These are phyloP conservation scores for Clinocottus analis DNA, from an alignment of 2,113 vertebrate genomes.

Conservation along the genomic window DNA sequence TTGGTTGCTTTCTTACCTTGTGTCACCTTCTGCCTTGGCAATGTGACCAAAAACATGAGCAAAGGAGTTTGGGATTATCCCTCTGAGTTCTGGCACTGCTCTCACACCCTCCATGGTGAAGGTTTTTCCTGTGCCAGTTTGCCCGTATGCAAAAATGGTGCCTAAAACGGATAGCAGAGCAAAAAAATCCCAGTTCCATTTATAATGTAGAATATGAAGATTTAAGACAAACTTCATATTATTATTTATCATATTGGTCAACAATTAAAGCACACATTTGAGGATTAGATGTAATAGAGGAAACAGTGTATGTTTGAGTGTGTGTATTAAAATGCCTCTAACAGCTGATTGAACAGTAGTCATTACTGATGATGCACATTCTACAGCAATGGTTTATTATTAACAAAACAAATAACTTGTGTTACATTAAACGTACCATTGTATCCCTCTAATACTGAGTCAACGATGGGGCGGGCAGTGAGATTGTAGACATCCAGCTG, in stretches of 20 bases:
- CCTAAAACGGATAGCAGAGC: conserved; percentile 81
- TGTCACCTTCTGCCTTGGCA: conserved; percentile 98
- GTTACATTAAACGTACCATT: conserved; percentile 86
- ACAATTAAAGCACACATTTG: neutral
- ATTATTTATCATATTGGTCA: neutral
- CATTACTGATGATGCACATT: neutral
- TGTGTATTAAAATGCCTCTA: neutral
- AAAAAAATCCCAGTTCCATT: neutral
- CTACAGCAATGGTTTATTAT: neutral
- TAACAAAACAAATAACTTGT: neutral
- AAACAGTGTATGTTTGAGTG: neutral
- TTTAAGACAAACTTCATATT: neutral
- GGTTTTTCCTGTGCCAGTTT: conserved; percentile 98
- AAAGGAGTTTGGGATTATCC: conserved; percentile 99
- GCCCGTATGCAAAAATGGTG: conserved; percentile 99
- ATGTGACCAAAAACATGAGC: conserved; percentile 99
- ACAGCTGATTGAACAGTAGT: neutral
- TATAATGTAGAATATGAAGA: neutral
- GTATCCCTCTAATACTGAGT: conserved; percentile 97
- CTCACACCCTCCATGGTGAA: conserved; percentile 99
- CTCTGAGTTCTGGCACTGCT: conserved; percentile 96
- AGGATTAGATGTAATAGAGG: neutral
- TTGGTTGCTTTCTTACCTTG: conserved; percentile 84
- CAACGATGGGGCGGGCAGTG: conserved; percentile 96
- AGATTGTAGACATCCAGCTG: conserved; percentile 99